Evolutionary conservation across 2,888 invertebrate genomes (phyloP).

Genomic region (Conops quadrifasciatus): DNA sequence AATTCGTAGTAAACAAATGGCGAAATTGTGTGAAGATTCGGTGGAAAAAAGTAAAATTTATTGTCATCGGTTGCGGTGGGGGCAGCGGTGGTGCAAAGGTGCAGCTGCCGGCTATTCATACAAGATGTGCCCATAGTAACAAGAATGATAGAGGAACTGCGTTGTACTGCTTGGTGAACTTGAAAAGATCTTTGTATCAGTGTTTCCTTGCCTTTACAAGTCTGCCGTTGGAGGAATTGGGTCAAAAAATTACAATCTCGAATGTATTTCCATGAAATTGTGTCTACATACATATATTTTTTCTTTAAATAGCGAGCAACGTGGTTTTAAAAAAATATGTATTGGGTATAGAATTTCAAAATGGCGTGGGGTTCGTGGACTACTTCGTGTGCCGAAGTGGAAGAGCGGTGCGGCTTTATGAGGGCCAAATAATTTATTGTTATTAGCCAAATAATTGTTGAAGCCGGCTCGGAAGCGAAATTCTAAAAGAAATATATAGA

Average conservation of each 20-base stretch:
- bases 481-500: no score
- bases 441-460: no score
- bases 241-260: not conserved
- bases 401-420: no score
- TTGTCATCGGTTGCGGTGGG: no score
- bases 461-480: no score
- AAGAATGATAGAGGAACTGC: slow-evolving; percentile 1
- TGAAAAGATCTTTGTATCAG: not conserved
- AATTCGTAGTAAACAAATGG: slow-evolving; percentile 6
- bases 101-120: not conserved
- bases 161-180: not conserved
- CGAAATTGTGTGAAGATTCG: slow-evolving; percentile 8
- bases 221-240: not conserved
- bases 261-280: not conserved
- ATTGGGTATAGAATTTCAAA: slow-evolving; percentile 47
- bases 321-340: slow-evolving; percentile 46
- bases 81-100: no score
- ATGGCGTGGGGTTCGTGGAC: slow-evolving; percentile 45
- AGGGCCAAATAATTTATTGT: no score
- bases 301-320: slow-evolving; percentile 35
- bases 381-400: no score
- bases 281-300: no score
- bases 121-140: slow-evolving; percentile 8
- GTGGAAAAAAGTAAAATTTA: no score
- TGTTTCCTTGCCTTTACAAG: not conserved